Evolutionary conservation across 64 coral and sea anemone species (phyloP).

Genomic region (Acropora tenuis): DNA sequence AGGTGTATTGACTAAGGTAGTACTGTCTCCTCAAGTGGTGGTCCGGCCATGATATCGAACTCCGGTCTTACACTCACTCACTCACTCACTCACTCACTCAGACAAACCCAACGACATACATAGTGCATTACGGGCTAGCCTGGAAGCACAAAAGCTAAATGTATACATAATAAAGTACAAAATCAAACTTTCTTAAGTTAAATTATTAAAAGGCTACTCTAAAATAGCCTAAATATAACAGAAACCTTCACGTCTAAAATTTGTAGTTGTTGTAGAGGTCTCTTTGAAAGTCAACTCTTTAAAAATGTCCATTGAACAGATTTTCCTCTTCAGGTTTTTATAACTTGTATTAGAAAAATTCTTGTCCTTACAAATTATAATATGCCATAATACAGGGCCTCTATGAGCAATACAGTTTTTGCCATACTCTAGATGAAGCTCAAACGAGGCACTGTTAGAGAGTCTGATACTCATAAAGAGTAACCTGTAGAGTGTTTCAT

Average conservation of each 20-base stretch:
- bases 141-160: too few relatives aligned
- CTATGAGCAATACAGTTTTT: neutral
- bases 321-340: neutral
- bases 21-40: too few relatives aligned
- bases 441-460: neutral
- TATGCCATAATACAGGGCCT: too few relatives aligned
- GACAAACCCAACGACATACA: too few relatives aligned
- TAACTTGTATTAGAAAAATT: neutral
- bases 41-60: too few relatives aligned
- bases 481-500: neutral
- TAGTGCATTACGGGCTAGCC: too few relatives aligned
- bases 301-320: slow-evolving; percentile 2
- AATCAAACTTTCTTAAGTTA: too few relatives aligned
- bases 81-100: too few relatives aligned
- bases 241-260: neutral
- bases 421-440: neutral
- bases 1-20: too few relatives aligned
- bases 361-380: neutral
- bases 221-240: slow-evolving; percentile 23
- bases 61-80: too few relatives aligned
- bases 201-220: neutral
- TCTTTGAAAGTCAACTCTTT: too few relatives aligned
- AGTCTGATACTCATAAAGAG: neutral
- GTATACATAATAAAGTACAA: too few relatives aligned
- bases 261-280: neutral